Conservation (phyloP, 2,113 vertebrate species). For the Piaya cayana region DNA sequence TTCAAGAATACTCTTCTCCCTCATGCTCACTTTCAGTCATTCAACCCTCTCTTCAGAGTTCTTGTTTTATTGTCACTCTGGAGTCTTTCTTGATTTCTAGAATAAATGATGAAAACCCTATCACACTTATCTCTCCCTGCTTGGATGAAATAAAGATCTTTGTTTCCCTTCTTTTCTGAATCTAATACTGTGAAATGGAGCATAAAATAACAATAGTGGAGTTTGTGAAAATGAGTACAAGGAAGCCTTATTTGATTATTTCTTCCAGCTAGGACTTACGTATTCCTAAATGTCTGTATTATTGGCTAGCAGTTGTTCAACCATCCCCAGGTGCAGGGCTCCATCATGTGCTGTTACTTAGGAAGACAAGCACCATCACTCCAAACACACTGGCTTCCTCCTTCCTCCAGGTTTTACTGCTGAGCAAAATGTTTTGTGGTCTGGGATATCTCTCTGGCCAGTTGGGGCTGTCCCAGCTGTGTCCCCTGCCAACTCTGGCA, state of each 20-base stretch:
- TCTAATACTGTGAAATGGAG: not conserved
- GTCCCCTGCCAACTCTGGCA: not conserved
- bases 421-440: fast-evolving
- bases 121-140: not conserved
- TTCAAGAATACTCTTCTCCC: not conserved
- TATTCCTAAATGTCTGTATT: not conserved
- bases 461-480: fast-evolving
- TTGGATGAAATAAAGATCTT: not conserved
- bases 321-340: not conserved
- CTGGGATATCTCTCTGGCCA: not conserved
- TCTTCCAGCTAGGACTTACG: not conserved
- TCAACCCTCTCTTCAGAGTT: not conserved
- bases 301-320: not conserved
- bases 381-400: fast-evolving
- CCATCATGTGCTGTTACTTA: fast-evolving
- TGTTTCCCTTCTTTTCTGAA: not conserved
- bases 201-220: not conserved
- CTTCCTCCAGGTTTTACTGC: not conserved
- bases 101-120: not conserved
- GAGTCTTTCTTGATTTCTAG: not conserved
- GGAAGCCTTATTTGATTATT: not conserved
- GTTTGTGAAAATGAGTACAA: not conserved
- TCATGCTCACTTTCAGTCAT: not conserved
- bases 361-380: not conserved
- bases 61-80: not conserved